Evolutionary conservation across 2,888 invertebrate genomes (phyloP), one percentile per base, ranked within the genome.

Genomic region (Thera britannica): DNA sequence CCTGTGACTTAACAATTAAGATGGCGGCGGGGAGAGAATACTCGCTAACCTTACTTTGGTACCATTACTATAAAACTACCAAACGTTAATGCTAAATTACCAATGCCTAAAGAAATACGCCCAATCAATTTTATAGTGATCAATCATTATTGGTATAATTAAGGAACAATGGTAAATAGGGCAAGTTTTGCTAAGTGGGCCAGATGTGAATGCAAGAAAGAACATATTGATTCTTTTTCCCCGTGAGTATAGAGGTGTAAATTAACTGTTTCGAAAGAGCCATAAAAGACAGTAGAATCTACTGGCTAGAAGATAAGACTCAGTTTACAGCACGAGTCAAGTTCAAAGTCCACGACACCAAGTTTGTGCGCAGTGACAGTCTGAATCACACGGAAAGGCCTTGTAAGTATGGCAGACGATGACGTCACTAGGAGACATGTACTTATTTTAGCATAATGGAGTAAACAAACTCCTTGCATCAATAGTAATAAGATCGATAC

Each of bases 1-100:
- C 62, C 69, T 69, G 69, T 65, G 69, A 69, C 62, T 66, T 65
- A 60, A 66, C 59, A 69, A 66, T 66, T 63, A 63, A 49, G 49
- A 61, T 64, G 51, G 56, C 56, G 11, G 54, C 9, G 55, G 34
- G 46, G n/a, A 52, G 52, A 34, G 52, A 51, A 51, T 34, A 23
- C 23, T 23, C 23, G 23, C 23, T 23, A 23, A 23, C 23, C 23
- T 34, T 12, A 52, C 52, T 34, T 52, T 6, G 9, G 7, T 9
- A 2, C 8, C 2, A 3, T 9, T 46, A 7, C 44, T 9, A 9
- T 23, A 23, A n/a, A 41, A 41, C 41, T 41, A 7, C 7, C 41
- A 41, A 41, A 41, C 5, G 41, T 41, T 2, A 23, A 51, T 23
- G 23, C 7, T 12, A 51, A 51, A n/a, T 4, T n/a, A 35, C 23